Conservation (phyloP, 1,140 invertebrate genomes). For the Idris sp. region DNA sequence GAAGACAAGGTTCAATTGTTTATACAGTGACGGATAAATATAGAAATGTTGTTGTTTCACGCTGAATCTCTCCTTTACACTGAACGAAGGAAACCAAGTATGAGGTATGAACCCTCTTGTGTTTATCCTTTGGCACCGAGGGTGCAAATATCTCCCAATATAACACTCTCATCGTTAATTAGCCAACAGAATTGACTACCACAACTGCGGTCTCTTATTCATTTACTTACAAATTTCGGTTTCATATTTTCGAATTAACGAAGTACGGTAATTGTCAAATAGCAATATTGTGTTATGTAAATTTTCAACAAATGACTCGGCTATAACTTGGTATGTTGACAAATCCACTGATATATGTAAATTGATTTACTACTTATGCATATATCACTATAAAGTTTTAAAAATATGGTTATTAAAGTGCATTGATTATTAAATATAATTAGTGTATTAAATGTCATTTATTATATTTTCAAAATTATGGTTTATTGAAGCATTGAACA, state of each 20-base stretch:
- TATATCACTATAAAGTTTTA: slow-evolving; percentile 1
- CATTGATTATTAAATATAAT: not conserved
- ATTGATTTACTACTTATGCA: slow-evolving; percentile 7
- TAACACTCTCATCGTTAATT: slow-evolving; percentile 63
- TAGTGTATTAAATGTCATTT: not conserved
- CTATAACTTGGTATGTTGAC: slow-evolving; percentile 32
- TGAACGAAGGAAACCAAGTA: slow-evolving; percentile 60
- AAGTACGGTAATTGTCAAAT: slow-evolving; percentile 26
- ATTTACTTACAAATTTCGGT: slow-evolving; percentile 46
- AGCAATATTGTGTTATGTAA: slow-evolving; percentile 39
- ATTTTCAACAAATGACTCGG: slow-evolving; percentile 16
- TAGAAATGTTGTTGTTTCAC: slow-evolving; percentile 74
- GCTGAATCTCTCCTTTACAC: slow-evolving; percentile 60
- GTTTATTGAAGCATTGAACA: not conserved
- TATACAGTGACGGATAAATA: slow-evolving; percentile 69
- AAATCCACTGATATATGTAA: slow-evolving; percentile 19
- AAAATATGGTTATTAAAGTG: not conserved
- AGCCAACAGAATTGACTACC: slow-evolving; percentile 55
- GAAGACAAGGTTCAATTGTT: slow-evolving; percentile 29
- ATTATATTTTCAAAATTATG: not conserved
- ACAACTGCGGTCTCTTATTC: slow-evolving; percentile 50
- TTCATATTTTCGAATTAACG: slow-evolving; percentile 37
- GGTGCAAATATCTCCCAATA: slow-evolving; percentile 60
- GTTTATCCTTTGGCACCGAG: slow-evolving; percentile 66
- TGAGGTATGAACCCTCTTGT: slow-evolving; percentile 64